These are phyloP conservation scores for Tadarida brasiliensis DNA, from an alignment of 2,797 vertebrate genomes.

Conservation along the genomic window DNA sequence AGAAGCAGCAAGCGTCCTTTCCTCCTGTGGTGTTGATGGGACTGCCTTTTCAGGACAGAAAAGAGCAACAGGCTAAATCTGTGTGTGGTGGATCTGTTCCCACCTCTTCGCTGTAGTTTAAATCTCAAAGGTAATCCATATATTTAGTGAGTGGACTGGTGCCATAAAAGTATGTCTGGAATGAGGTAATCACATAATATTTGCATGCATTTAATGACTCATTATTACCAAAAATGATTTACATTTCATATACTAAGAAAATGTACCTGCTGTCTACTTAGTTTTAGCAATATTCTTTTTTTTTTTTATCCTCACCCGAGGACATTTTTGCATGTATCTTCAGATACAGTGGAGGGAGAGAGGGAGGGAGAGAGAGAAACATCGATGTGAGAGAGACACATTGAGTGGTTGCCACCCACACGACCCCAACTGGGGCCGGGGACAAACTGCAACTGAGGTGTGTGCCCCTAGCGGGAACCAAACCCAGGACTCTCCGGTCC, in stretches of 20 bases:
- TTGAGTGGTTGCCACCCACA: too few relatives aligned
- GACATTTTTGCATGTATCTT: too few relatives aligned
- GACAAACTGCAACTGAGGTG: too few relatives aligned
- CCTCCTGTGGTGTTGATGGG: background rate
- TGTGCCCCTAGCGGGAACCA: too few relatives aligned
- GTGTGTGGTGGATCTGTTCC: background rate
- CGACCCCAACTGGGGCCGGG: too few relatives aligned
- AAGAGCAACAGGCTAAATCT: constrained; percentile 28
- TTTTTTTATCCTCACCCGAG: too few relatives aligned
- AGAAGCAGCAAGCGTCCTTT: constrained; percentile 58
- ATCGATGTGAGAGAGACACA: too few relatives aligned
- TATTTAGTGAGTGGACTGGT: constrained; percentile 30
- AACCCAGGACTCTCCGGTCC: too few relatives aligned
- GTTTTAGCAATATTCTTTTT: constrained; percentile 69
- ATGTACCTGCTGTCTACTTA: constrained; percentile 46
- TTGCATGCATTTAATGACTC: constrained; percentile 35
- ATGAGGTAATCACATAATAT: constrained; percentile 30
- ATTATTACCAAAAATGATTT: constrained; percentile 62
- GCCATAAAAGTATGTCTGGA: background rate
- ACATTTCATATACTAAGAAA: constrained; percentile 14
- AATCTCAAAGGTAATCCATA: constrained; percentile 52
- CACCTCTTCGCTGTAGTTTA: constrained; percentile 57
- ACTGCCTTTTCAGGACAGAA: constrained; percentile 40
- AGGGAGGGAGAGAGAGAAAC: too few relatives aligned
- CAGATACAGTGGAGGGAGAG: too few relatives aligned